Evolutionary conservation across 2,888 invertebrate genomes (phyloP).

Genomic region (Tribolium freemani): DNA sequence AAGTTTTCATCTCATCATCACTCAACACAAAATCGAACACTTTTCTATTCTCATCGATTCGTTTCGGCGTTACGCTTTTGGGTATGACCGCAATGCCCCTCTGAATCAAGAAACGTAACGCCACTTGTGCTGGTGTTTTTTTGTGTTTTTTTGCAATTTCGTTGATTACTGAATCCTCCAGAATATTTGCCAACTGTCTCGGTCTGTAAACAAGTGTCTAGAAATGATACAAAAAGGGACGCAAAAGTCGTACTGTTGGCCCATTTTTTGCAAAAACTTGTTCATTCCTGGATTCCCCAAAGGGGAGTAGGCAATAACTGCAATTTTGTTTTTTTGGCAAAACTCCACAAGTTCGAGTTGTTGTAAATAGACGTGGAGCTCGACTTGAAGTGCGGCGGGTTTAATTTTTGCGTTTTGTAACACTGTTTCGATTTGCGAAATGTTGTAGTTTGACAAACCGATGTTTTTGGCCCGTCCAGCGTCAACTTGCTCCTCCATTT

Average conservation of each 20-base stretch:
- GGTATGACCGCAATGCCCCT: constrained; percentile 82
- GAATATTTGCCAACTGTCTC: constrained; percentile 42
- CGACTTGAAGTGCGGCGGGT: constrained; percentile 77
- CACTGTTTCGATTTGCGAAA: constrained; percentile 77
- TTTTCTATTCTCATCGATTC: constrained; percentile 82
- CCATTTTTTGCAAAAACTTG: constrained; percentile 1
- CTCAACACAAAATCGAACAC: constrained; percentile 79
- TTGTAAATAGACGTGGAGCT: constrained; percentile 71
- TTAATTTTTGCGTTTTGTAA: constrained; percentile 71
- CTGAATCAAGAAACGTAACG: constrained; percentile 79
- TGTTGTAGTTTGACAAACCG: constrained; percentile 86
- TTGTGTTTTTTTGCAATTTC: constrained; percentile 68
- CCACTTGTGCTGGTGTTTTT: constrained; percentile 69
- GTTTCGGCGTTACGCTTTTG: constrained; percentile 80
- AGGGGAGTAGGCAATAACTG: constrained; percentile 68
- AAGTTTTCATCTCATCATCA: constrained; percentile 72
- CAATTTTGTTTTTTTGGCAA: constrained; percentile 65
- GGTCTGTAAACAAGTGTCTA: constrained; percentile 20
- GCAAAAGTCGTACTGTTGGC: constrained; percentile 2
- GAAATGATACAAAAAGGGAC: background rate
- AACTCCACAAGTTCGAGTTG: constrained; percentile 65
- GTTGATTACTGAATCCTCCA: constrained; percentile 65
- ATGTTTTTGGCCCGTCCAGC: constrained; percentile 79
- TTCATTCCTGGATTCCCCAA: background rate
- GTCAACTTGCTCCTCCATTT: constrained; percentile 75